Conservation (phyloP, 1,140 invertebrate species). For the Oscheius sp. region DNA sequence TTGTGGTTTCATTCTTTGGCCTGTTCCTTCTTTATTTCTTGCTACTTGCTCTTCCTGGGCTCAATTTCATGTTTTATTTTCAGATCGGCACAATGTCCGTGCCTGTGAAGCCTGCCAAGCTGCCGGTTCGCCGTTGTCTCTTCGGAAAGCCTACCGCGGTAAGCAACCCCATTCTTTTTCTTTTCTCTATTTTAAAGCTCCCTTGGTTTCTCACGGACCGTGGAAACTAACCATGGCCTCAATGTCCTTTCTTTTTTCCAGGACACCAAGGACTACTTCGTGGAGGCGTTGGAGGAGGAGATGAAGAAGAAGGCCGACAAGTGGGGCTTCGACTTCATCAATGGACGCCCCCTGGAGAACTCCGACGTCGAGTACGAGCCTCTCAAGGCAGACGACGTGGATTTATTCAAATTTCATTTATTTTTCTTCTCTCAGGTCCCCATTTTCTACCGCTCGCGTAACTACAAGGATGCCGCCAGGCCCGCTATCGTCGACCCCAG, state of each 20-base stretch:
- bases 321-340: neutral
- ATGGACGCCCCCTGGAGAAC: neutral
- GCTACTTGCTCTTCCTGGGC: too few species aligned
- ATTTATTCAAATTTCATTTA: neutral
- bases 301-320: neutral
- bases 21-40: too few species aligned
- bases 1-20: too few species aligned
- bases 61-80: too few species aligned
- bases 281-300: neutral
- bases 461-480: neutral
- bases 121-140: neutral
- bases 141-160: neutral
- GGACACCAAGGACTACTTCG: too few species aligned
- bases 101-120: too few species aligned
- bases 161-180: neutral
- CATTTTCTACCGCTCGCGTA: neutral
- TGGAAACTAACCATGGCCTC: too few species aligned
- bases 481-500: too few species aligned
- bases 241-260: too few species aligned
- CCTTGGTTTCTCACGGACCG: too few species aligned
- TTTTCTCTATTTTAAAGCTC: neutral
- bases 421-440: neutral
- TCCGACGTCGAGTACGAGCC: neutral
- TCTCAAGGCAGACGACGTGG: neutral
- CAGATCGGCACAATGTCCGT: too few species aligned